Evolutionary conservation across 2,113 vertebrate genomes (phyloP).

Genomic region (Ranitomeya variabilis): DNA sequence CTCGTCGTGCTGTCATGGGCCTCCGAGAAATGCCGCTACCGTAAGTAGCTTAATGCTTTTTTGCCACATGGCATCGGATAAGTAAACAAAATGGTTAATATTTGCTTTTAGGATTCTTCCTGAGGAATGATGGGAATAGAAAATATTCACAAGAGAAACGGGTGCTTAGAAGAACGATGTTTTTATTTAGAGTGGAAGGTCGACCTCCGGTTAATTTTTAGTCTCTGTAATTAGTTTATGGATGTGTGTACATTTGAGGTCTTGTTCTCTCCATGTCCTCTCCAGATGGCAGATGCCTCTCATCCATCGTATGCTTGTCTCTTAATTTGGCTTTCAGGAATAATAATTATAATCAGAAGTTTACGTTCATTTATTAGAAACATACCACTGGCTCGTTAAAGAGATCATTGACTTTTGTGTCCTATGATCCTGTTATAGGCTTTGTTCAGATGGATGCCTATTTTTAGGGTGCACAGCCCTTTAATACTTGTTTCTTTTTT

Average conservation of each 20-base stretch:
- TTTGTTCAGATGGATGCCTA: background rate
- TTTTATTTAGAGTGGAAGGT: background rate
- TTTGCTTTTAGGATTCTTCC: too few species aligned
- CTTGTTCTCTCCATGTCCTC: conserved; percentile 35
- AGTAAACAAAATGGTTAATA: too few species aligned
- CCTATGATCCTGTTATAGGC: background rate
- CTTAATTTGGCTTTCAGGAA: conserved; percentile 10
- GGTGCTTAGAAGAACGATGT: too few species aligned
- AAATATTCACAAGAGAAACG: background rate
- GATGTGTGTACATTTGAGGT: background rate
- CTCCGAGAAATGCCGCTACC: too few species aligned
- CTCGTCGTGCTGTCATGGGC: too few species aligned
- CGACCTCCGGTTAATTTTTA: background rate
- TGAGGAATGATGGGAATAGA: too few species aligned
- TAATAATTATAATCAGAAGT: conserved; percentile 35
- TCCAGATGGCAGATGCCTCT: conserved; percentile 5
- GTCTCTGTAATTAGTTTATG: background rate
- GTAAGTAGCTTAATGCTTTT: too few species aligned
- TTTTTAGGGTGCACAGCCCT: conserved; percentile 1
- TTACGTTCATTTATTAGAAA: conserved; percentile 32
- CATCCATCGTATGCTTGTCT: background rate
- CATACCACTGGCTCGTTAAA: conserved; percentile 3
- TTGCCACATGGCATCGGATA: too few species aligned
- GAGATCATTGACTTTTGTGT: background rate
- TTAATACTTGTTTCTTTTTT: conserved; percentile 3